phyloP scores from a whole-genome alignment of 2,797 vertebrate genomes.

The Mycteria americana region DNA sequence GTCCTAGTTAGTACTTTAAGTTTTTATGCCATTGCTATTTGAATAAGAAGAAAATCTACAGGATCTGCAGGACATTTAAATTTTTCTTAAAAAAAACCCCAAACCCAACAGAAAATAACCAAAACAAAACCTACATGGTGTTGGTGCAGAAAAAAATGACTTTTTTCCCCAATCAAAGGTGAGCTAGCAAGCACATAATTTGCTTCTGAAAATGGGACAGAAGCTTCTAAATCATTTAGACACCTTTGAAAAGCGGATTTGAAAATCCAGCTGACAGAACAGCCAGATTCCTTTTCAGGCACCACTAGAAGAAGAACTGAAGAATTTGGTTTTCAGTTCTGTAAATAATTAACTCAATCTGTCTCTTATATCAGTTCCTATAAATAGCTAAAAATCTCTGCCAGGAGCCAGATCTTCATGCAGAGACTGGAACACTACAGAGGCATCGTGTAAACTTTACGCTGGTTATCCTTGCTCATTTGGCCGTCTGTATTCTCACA shows the following conservation, averaged over 20 bases:
- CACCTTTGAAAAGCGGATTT: neutral
- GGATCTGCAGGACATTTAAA: neutral
- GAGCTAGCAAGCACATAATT: neutral
- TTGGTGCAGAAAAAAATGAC: fast-evolving
- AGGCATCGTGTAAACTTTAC: neutral
- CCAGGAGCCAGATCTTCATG: neutral
- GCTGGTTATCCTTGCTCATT: neutral
- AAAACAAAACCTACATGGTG: neutral
- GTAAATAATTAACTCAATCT: neutral
- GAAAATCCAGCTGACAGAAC: neutral
- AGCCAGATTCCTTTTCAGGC: neutral
- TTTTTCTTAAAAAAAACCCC: neutral
- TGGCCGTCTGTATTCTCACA: neutral
- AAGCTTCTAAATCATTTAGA: neutral
- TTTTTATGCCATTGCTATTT: neutral
- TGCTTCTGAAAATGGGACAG: neutral
- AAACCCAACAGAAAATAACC: neutral
- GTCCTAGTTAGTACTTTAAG: neutral
- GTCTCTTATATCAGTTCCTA: neutral
- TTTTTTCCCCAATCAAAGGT: neutral
- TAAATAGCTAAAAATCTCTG: neutral
- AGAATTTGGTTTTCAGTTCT: slow-evolving; percentile 4
- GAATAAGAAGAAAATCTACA: neutral
- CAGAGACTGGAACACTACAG: neutral
- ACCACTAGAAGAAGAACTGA: neutral